Percentiles rank a stretch among this genome's conserved stretches.
Evolutionary conservation across 2,797 vertebrate genomes (phyloP).

Genomic region (Lithobates pipiens): DNA sequence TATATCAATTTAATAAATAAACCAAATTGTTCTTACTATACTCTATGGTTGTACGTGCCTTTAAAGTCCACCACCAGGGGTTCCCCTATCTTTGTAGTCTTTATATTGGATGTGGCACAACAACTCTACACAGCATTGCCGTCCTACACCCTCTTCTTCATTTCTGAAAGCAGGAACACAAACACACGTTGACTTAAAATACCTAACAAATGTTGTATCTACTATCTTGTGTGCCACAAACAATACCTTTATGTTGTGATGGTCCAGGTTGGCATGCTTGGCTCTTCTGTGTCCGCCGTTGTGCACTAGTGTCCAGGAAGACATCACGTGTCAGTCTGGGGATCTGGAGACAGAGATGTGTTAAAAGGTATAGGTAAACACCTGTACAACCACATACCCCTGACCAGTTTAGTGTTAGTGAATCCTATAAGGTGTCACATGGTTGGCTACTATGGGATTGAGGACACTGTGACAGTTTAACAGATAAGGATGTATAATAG

Average conservation of each 20-base stretch:
- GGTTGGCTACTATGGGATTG: neutral
- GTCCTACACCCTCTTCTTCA: too few species aligned
- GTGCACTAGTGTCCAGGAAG: conserved; percentile 2
- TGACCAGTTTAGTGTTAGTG: neutral
- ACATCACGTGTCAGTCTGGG: conserved; percentile 20
- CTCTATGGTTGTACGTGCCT: too few species aligned
- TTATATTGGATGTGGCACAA: too few species aligned
- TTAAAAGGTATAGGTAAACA: neutral
- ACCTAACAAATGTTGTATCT: too few species aligned
- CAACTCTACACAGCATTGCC: too few species aligned
- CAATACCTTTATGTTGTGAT: conserved; percentile 10
- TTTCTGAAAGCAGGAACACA: too few species aligned
- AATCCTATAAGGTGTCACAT: neutral
- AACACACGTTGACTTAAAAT: too few species aligned
- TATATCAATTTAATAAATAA: too few species aligned
- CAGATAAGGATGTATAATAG: neutral
- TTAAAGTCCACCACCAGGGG: too few species aligned
- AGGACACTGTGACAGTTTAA: conserved; percentile 7
- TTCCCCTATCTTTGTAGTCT: too few species aligned
- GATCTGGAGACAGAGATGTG: conserved; percentile 26
- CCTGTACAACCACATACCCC: neutral
- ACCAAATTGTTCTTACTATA: too few species aligned
- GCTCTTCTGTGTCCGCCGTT: conserved; percentile 30
- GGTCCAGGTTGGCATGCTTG: neutral
- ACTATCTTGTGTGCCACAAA: neutral